Evolutionary conservation across 2,888 invertebrate species (phyloP), one percentile per base, ranked within the genome.

Genomic region (Sympetrum striolatum): DNA sequence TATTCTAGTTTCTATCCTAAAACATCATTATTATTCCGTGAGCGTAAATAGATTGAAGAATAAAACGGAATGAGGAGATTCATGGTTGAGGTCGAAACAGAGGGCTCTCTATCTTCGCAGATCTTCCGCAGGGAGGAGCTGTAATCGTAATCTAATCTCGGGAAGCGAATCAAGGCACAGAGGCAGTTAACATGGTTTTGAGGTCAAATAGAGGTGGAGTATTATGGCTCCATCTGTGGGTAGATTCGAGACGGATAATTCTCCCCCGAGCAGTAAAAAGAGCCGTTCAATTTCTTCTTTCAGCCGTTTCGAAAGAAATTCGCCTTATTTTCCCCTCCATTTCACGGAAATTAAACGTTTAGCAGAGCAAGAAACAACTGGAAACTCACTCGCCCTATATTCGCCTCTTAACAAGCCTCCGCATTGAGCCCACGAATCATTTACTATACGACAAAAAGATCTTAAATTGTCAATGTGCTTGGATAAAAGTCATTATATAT

Each of bases 111-210:
- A 86, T 86, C 86, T 39, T 58, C 58, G 86, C 86, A 86, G 86
- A 86, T 86, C 86, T 86, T 86, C 86, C 86, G 14, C 86, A 35
- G 60, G 35, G 86, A 86, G 86, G 58, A 58, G 86, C 37, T 48
- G 86, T 86, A 86, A 86, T 86, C 86, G 86, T 86, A 86, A 86
- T 86, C 86, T 86, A 86, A 86, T 86, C 86, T 86, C 60, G 86
- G 60, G 60, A 86, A 86, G 58, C 86, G 86, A 86, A 86, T 86
- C 86, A 86, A 86, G 58, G 86, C 86, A 86, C 58, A 58, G 60
- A 37, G 86, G 86, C 86, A 86, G 86, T 86, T 60, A 86, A 86
- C 86, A 86, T 86, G 86, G 86, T 86, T 86, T 86, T 22, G 60
- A 60, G 86, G 86, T 86, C 58, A 86, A 86, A 86, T 60, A 86